Base-by-base conservation (phyloP, 2,888 invertebrate genomes). In the Lasioglossum pauxillum region DNA sequence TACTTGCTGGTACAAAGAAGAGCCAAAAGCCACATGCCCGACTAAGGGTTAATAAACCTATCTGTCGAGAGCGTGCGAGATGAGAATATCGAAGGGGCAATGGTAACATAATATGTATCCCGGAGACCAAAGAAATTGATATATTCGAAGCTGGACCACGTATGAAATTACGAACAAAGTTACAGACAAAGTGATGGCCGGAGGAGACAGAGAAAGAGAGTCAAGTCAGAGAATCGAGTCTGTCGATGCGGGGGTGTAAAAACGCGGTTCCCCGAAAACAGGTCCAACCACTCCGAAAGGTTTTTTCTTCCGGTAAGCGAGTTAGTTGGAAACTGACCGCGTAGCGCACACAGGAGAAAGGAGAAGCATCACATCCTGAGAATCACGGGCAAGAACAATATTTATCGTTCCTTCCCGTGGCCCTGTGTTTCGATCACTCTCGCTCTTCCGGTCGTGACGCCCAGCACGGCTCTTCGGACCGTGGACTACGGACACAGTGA, bases 381-480 rank as follows among this genome's bases (percentile, higher is more conserved):
- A 84, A 84, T 84, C 80, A 64, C 75, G 81, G n/a, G 80, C 91
- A 94, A 94, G 93, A 94, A 94, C 93, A 90, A 94, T 94, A 94
- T 94, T 94, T 94, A 94, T 94, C 91, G 93, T 90, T 85, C 84
- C 86, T 77, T 84, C 84, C 82, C 83, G 86, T 86, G 85, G 86
- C 83, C 64, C 85, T 87, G 87, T 77, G 83, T 86, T 90, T 83
- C 86, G 82, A 87, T 88, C 90, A 83, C 84, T 89, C 88, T 87
- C 87, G 80, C 77, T 80, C 91, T 89, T 89, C 86, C 88, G 82
- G 75, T 79, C 81, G 83, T 74, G 83, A 86, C 84, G 80, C 82
- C 85, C 84, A 74, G 83, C 86, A 79, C 85, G 77, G 89, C 78
- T 85, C 84, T 84, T 77, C 64, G 49, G 85, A 75, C 77, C 78